Conservation (phyloP, 2,113 vertebrate species). For the Forbesichthys agassizii region DNA sequence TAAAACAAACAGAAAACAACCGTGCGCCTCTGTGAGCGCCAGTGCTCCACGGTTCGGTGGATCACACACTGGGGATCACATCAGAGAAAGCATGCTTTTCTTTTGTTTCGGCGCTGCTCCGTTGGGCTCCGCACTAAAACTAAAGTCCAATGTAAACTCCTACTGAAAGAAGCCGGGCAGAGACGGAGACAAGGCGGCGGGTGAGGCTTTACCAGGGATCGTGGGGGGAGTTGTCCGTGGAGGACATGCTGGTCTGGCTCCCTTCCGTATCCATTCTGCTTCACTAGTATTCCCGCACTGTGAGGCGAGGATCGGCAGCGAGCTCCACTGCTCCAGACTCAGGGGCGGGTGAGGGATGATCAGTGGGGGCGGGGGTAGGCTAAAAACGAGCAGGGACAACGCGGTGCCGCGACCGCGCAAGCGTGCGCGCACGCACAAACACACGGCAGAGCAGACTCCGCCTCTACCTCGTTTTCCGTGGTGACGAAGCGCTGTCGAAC, state of each 20-base stretch:
- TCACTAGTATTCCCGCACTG: slow-evolving; percentile 78
- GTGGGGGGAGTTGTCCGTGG: slow-evolving; percentile 91
- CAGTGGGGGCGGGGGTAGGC: slow-evolving; percentile 43
- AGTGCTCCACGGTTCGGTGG: slow-evolving; percentile 46
- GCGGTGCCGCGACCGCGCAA: slow-evolving; percentile 27
- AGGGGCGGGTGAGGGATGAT: slow-evolving; percentile 68
- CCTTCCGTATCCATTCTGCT: slow-evolving; percentile 93
- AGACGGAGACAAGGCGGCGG: slow-evolving; percentile 31
- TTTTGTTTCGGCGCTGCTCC: slow-evolving; percentile 77
- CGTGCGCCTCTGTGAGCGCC: slow-evolving; percentile 41
- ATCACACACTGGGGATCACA: slow-evolving; percentile 44
- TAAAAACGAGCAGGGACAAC: slow-evolving; percentile 59
- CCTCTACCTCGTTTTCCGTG: slow-evolving; percentile 62
- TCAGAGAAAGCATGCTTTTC: slow-evolving; percentile 66
- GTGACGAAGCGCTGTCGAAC: slow-evolving; percentile 51
- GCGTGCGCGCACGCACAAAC: slow-evolving; percentile 11
- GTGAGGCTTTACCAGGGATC: slow-evolving; percentile 85
- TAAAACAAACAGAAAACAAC: slow-evolving; percentile 62
- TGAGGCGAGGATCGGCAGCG: slow-evolving; percentile 74
- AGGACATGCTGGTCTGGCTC: slow-evolving; percentile 92
- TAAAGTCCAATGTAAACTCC: slow-evolving; percentile 73
- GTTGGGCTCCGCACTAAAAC: slow-evolving; percentile 63
- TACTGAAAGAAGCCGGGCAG: slow-evolving; percentile 24
- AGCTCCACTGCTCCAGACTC: slow-evolving; percentile 73
- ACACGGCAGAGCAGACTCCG: slow-evolving; percentile 47